These are phyloP conservation scores for Tragelaphus eurycerus DNA, from an alignment of 2,797 vertebrate species.

Conservation along the genomic window DNA sequence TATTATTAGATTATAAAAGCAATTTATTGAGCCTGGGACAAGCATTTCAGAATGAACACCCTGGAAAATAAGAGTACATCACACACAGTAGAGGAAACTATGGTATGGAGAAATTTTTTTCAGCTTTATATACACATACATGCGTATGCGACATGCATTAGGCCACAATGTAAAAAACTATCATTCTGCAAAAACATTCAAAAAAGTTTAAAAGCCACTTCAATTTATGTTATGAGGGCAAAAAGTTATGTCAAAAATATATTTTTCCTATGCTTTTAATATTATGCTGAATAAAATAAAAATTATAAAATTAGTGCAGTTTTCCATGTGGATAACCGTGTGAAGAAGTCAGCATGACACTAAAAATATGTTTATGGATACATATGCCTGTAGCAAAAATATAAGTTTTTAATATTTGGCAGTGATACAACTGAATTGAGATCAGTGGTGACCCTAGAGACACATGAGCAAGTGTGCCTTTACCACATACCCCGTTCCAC, in stretches of 20 bases:
- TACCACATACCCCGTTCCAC: background rate
- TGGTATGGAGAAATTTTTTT: background rate
- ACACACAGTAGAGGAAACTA: background rate
- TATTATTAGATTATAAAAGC: constrained; percentile 17
- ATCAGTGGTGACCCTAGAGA: background rate
- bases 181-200: background rate
- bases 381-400: background rate
- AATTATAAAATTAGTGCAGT: background rate
- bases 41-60: background rate
- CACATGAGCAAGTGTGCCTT: background rate
- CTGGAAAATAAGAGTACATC: background rate
- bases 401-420: background rate
- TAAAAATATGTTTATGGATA: background rate
- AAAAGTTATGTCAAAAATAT: background rate
- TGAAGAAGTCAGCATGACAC: background rate
- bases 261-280: background rate
- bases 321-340: background rate
- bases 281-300: background rate
- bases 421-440: background rate
- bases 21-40: background rate
- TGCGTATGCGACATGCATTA: background rate
- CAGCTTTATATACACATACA: background rate
- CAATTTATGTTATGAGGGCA: background rate
- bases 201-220: constrained; percentile 11
- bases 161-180: background rate